Conservation (phyloP, 2,113 vertebrate species). For the Aplodontia rufa region DNA sequence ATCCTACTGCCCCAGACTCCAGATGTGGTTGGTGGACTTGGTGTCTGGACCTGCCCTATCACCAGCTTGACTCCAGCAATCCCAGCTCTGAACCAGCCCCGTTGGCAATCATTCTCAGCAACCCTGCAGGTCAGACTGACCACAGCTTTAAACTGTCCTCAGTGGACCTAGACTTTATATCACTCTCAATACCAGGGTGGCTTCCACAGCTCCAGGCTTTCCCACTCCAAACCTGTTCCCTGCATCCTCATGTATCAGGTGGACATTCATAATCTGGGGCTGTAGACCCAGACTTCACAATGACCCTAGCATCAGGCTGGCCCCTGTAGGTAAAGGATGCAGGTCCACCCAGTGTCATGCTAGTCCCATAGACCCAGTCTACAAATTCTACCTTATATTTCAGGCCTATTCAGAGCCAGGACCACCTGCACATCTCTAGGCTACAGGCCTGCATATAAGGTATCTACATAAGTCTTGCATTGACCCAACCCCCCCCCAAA, state of each 20-base stretch:
- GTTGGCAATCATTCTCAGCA: neutral
- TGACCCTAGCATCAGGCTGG: neutral
- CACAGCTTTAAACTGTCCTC: neutral
- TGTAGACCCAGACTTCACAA: too few relatives aligned
- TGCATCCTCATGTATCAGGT: too few relatives aligned
- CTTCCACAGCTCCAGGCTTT: neutral
- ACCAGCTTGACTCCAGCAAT: neutral
- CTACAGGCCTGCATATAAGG: too few relatives aligned
- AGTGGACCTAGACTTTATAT: too few relatives aligned
- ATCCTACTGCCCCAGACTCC: neutral
- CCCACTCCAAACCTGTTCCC: too few relatives aligned
- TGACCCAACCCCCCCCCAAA: too few relatives aligned
- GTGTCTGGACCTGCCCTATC: too few relatives aligned
- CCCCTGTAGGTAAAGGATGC: neutral
- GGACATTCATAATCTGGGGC: too few relatives aligned
- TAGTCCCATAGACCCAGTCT: neutral
- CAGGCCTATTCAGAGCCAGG: neutral
- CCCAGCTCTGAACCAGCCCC: too few relatives aligned
- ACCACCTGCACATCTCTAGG: too few relatives aligned
- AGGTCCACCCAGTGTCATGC: neutral
- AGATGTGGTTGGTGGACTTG: neutral
- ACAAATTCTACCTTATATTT: neutral
- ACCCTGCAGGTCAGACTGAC: neutral
- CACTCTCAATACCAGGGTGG: too few relatives aligned
- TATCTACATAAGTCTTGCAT: neutral